Conservation (phyloP, 1,140 invertebrate species). For the Eubasilissa regina region DNA sequence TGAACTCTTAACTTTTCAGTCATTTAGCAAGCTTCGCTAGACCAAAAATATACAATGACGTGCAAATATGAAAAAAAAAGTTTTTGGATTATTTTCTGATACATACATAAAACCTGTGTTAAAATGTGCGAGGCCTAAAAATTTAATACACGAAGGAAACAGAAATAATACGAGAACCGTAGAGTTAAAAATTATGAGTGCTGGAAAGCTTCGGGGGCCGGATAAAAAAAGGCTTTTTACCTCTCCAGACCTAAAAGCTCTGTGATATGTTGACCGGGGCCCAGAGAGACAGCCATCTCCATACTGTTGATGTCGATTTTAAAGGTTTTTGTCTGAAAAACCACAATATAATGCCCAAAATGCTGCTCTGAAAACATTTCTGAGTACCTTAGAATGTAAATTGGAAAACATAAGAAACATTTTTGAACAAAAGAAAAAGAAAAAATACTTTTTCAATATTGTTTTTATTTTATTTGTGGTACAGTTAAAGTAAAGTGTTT, state of each 20-base stretch:
- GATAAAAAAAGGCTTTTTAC: slow-evolving; percentile 39
- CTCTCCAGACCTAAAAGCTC: slow-evolving; percentile 32
- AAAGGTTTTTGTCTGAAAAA: slow-evolving; percentile 25
- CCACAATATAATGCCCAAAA: slow-evolving; percentile 1
- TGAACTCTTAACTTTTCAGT: too few species aligned
- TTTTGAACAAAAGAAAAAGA: too few species aligned
- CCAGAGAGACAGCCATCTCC: not conserved
- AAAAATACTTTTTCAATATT: too few species aligned
- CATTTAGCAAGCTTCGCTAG: too few species aligned
- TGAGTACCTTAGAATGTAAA: not conserved
- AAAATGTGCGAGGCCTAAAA: not conserved
- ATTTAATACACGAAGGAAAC: too few species aligned
- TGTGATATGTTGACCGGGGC: slow-evolving; percentile 33
- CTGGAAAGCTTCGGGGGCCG: not conserved
- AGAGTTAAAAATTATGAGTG: not conserved
- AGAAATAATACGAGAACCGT: too few species aligned
- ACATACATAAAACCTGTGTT: not conserved
- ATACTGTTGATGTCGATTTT: slow-evolving; percentile 25
- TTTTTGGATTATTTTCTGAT: too few species aligned
- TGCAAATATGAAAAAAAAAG: too few species aligned
- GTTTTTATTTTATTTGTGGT: too few species aligned
- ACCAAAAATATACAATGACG: too few species aligned
- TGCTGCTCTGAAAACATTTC: not conserved
- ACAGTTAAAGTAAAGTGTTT: too few species aligned
- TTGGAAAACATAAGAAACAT: too few species aligned